Evolutionary conservation across 1,140 invertebrate genomes (phyloP).

Genomic region (Zaprionus ghesquierei): DNA sequence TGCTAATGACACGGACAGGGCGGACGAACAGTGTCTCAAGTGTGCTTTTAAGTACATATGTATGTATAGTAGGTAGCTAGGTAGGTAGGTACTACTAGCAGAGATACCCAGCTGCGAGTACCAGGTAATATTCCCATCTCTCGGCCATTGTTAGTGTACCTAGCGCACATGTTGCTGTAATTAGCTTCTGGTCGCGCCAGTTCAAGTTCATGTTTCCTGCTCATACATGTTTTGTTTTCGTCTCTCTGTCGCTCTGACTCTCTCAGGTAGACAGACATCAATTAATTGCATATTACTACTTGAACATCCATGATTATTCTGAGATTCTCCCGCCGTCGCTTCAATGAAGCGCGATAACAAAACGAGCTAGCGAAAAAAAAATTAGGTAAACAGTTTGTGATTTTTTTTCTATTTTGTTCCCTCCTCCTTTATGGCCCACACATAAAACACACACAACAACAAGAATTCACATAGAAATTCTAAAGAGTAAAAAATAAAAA

Average conservation of each 20-base stretch:
- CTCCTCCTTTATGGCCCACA: constrained; percentile 22
- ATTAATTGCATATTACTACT: constrained; percentile 72
- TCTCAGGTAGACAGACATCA: constrained; percentile 33
- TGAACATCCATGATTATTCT: constrained; percentile 44
- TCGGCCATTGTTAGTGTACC: not conserved
- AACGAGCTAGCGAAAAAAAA: constrained; percentile 33
- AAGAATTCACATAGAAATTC: constrained; percentile 56
- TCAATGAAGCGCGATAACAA: constrained; percentile 61
- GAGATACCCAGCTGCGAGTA: not conserved
- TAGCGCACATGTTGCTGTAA: constrained; percentile 19
- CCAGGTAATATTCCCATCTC: not conserved
- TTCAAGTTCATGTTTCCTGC: constrained; percentile 64
- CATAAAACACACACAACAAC: constrained; percentile 5
- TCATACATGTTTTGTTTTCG: constrained; percentile 7
- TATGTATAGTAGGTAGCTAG: not conserved
- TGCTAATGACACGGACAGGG: not conserved
- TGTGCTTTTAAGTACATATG: constrained; percentile 2
- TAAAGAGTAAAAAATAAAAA: constrained; percentile 18
- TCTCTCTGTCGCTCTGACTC: not conserved
- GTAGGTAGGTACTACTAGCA: not conserved
- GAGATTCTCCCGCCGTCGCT: constrained; percentile 26
- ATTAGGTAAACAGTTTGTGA: constrained; percentile 37
- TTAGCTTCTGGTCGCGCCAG: constrained; percentile 33
- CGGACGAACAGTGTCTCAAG: not conserved
- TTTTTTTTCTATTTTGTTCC: not conserved